Evolutionary conservation across 1,140 invertebrate genomes (phyloP).

Genomic region (Orius laevigatus): DNA sequence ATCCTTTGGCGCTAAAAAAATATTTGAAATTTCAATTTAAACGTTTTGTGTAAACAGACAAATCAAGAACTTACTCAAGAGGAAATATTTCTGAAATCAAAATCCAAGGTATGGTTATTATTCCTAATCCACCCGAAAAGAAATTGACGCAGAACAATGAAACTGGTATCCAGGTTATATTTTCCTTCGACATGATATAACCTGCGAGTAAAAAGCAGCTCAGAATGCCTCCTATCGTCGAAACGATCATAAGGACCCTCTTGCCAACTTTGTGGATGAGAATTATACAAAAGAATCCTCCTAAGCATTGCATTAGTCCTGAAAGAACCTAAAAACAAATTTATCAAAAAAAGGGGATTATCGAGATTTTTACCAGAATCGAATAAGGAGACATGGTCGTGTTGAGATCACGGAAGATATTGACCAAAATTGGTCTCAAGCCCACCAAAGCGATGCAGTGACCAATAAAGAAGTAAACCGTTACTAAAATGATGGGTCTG

Average conservation of each 20-base stretch:
- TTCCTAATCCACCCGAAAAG: constrained; percentile 14
- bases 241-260: constrained; percentile 11
- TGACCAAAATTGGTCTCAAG: constrained; percentile 9
- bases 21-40: too few relatives aligned
- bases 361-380: constrained; percentile 11
- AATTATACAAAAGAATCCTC: constrained; percentile 11
- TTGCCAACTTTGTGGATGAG: constrained; percentile 11
- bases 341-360: not conserved
- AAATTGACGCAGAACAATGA: constrained; percentile 6
- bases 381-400: constrained; percentile 5
- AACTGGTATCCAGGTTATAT: constrained; percentile 12
- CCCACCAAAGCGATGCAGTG: not conserved
- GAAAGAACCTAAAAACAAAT: constrained; percentile 5
- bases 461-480: constrained; percentile 1
- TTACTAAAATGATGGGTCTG: not conserved
- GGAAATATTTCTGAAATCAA: constrained; percentile 1
- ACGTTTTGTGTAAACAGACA: too few relatives aligned
- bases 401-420: constrained; percentile 11
- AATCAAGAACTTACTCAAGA: constrained; percentile 9
- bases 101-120: constrained; percentile 4
- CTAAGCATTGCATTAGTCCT: constrained; percentile 6
- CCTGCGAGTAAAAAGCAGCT: constrained; percentile 8
- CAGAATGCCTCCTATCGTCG: constrained; percentile 1
- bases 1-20: constrained; percentile 18
- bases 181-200: constrained; percentile 5